Conservation (phyloP, 2,797 vertebrate genomes). For the Bryconaethiops microstoma region DNA sequence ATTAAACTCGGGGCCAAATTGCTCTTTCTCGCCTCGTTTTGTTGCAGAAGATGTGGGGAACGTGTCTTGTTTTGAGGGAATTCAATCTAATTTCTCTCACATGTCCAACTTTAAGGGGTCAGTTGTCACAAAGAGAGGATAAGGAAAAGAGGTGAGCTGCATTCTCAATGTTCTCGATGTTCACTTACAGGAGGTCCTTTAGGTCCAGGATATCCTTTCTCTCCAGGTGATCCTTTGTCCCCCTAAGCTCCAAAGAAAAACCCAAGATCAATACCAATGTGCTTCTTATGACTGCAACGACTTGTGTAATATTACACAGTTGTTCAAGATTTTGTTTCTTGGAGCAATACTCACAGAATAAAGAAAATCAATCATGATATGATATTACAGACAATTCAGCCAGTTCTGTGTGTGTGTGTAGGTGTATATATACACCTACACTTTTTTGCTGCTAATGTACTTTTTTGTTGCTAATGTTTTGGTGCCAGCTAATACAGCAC, state of each 20-base stretch:
- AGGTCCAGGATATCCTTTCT: conserved; percentile 68
- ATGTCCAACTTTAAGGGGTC: conserved; percentile 28
- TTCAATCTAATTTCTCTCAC: conserved; percentile 31
- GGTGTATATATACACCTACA: no score
- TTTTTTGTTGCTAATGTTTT: no score
- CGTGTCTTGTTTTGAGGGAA: not conserved
- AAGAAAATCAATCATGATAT: conserved; percentile 2
- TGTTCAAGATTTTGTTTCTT: not conserved
- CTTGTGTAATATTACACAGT: not conserved
- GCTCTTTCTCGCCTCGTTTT: not conserved
- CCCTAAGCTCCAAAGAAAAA: conserved; percentile 64
- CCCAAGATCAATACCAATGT: conserved; percentile 23
- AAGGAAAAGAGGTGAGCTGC: conserved; percentile 19
- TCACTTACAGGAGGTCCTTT: conserved; percentile 68
- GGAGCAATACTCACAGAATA: not conserved
- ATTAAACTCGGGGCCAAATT: conserved; percentile 12
- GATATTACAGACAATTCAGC: not conserved
- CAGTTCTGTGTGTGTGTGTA: not conserved
- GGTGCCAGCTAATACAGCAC: no score
- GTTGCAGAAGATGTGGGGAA: conserved; percentile 1
- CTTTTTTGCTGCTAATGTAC: no score
- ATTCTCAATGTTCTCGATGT: conserved; percentile 17
- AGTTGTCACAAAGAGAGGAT: conserved; percentile 13
- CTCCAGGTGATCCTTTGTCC: conserved; percentile 68
- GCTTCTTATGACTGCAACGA: conserved; percentile 2